Conservation (phyloP, 2,113 vertebrate genomes). For the Bathybates hornii region DNA sequence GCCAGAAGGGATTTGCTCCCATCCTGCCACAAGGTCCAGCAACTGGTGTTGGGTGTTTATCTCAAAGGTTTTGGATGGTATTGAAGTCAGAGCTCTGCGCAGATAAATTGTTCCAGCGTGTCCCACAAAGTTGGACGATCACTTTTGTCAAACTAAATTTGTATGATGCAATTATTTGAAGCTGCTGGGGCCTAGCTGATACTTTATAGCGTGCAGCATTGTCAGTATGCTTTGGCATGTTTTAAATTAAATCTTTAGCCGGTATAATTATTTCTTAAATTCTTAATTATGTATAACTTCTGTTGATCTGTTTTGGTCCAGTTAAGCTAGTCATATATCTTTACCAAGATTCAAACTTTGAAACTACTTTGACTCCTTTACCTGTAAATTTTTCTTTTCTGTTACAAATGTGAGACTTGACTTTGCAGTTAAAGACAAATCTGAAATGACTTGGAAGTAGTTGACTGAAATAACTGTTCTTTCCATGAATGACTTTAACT, state of each 20-base stretch:
- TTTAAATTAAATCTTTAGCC: background rate
- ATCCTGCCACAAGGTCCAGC: background rate
- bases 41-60: background rate
- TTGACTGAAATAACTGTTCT: background rate
- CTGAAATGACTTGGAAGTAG: background rate
- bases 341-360: background rate
- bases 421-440: background rate
- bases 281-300: background rate
- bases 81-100: background rate
- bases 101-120: background rate
- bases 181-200: background rate
- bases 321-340: background rate
- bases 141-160: background rate
- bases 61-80: background rate
- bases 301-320: background rate
- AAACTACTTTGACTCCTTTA: background rate
- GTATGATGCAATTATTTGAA: background rate
- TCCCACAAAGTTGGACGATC: background rate
- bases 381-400: background rate
- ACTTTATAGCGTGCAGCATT: background rate
- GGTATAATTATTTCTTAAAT: background rate
- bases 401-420: background rate
- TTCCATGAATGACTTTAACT: background rate
- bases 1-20: background rate
- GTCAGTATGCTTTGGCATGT: background rate